Evolutionary conservation across 2,888 invertebrate species (phyloP).

Genomic region (Agelastica alni): DNA sequence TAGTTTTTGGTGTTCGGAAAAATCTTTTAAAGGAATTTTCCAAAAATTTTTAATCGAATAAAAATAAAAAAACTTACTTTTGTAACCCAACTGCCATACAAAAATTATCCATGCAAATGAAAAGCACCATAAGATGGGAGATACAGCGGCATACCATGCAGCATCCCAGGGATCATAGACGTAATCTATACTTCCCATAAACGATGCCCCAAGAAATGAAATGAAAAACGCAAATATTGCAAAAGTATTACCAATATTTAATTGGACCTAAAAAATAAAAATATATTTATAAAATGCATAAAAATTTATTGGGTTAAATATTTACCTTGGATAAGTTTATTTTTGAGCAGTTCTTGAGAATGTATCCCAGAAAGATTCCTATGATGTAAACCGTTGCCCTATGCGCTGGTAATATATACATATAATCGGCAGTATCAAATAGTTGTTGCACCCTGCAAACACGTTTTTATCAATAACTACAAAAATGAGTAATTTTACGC

Average conservation of each 20-base stretch:
- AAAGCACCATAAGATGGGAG: constrained; percentile 71
- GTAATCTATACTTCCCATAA: constrained; percentile 67
- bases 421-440: constrained; percentile 70
- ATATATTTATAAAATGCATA: neutral
- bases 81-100: constrained; percentile 65
- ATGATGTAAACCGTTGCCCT: constrained; percentile 71
- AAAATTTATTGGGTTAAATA: neutral
- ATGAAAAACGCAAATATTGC: constrained; percentile 59
- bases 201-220: constrained; percentile 65
- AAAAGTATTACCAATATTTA: constrained; percentile 63
- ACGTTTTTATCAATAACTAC: too few relatives aligned
- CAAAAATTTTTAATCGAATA: too few relatives aligned
- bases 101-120: constrained; percentile 71
- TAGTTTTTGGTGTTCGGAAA: too few relatives aligned
- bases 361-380: constrained; percentile 67
- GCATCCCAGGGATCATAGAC: constrained; percentile 66
- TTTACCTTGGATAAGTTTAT: constrained; percentile 58
- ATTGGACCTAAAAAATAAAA: constrained; percentile 53
- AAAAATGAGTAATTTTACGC: too few relatives aligned
- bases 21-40: too few relatives aligned
- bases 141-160: constrained; percentile 71
- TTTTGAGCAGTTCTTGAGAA: constrained; percentile 58
- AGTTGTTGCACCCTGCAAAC: constrained; percentile 64
- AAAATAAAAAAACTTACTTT: constrained; percentile 52
- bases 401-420: constrained; percentile 70